Evolutionary conservation across 2,797 vertebrate species (phyloP).

Genomic region (Diceros bicornis): DNA sequence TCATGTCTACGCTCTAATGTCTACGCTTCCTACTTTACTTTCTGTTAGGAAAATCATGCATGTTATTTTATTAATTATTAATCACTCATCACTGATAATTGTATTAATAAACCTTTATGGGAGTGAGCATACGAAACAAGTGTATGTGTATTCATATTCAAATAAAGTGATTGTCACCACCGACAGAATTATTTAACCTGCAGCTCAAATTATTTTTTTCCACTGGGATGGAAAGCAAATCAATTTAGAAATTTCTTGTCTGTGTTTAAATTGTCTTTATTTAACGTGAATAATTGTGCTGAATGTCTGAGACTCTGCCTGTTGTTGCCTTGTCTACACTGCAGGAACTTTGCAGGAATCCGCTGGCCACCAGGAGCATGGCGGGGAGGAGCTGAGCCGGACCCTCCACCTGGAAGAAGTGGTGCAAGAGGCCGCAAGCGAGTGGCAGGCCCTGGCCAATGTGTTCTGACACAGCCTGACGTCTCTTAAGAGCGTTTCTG

Average conservation of each 20-base stretch:
- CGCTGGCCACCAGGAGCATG: constrained; percentile 89
- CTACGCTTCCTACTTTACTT: neutral
- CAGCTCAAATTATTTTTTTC: neutral
- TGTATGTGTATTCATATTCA: neutral
- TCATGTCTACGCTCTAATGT: neutral
- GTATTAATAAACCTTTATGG: neutral
- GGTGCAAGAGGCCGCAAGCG: constrained; percentile 93
- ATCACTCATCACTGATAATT: no score
- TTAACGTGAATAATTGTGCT: accelerated
- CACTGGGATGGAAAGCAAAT: neutral
- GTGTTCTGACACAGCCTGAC: constrained; percentile 92
- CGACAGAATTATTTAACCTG: neutral
- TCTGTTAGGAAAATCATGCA: neutral
- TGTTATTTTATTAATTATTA: neutral
- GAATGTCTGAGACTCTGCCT: neutral
- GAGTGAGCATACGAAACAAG: neutral
- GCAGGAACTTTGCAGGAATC: constrained; percentile 90
- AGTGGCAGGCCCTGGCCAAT: constrained; percentile 95
- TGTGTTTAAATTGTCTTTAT: neutral
- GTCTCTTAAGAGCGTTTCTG: constrained; percentile 18
- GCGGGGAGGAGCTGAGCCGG: constrained; percentile 91
- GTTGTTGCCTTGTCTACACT: constrained; percentile 14
- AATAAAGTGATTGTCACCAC: neutral
- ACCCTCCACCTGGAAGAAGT: constrained; percentile 96
- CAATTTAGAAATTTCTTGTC: neutral